phyloP scores from a whole-genome alignment of 2,113 vertebrate genomes.

The Nettapus auritus region DNA sequence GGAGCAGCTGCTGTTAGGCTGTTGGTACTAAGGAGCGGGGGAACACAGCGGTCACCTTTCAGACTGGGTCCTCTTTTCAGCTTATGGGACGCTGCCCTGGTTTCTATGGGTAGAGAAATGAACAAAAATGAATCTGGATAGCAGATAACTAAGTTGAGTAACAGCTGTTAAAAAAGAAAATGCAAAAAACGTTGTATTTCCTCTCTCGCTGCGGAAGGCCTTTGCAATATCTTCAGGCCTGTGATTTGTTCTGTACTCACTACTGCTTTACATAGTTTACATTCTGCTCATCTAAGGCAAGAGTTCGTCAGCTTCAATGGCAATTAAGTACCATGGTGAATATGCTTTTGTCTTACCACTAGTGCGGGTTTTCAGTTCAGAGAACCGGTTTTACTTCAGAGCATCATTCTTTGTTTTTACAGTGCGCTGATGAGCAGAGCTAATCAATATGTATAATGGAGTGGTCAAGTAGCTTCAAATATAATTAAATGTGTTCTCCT shows the following conservation, averaged over 20 bases:
- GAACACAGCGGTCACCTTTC: neutral
- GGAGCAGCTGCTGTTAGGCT: neutral
- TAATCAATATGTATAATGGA: neutral
- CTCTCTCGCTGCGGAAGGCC: neutral
- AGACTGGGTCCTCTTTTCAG: neutral
- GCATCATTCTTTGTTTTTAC: neutral
- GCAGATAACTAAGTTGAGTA: neutral
- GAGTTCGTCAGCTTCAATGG: neutral
- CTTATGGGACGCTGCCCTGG: neutral
- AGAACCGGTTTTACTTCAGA: neutral
- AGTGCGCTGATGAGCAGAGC: neutral
- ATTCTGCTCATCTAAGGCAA: neutral
- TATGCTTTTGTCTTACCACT: neutral
- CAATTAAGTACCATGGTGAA: neutral
- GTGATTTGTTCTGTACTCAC: neutral
- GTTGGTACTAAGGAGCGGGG: rapidly evolving
- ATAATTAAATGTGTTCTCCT: rapidly evolving
- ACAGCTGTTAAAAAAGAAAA: neutral
- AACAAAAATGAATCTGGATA: neutral
- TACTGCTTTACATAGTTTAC: neutral
- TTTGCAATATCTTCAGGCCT: neutral
- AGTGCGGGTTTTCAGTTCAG: neutral
- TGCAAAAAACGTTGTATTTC: neutral
- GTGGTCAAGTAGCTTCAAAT: neutral
- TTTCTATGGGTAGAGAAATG: neutral